phyloP scores from a whole-genome alignment of 2,888 invertebrate genomes.

The Meandrusa payeni region DNA sequence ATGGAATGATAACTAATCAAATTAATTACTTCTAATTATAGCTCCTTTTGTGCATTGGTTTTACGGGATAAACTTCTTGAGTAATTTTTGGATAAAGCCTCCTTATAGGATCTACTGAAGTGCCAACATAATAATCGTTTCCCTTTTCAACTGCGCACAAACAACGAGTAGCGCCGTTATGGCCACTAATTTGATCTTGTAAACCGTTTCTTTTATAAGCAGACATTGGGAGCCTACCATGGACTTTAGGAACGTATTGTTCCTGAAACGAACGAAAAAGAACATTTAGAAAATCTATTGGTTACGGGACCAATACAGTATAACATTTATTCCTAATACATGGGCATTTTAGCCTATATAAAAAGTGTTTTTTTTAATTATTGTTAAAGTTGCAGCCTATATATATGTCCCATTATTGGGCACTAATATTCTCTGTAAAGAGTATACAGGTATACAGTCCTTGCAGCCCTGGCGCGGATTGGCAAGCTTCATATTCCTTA shows the following conservation, averaged over 20 bases:
- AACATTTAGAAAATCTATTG: conserved; percentile 29
- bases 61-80: conserved; percentile 53
- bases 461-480: too few species aligned
- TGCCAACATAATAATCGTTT: conserved; percentile 43
- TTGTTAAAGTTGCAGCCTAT: too few species aligned
- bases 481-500: too few species aligned
- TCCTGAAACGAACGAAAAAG: conserved; percentile 67
- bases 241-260: conserved; percentile 67
- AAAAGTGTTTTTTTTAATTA: too few species aligned
- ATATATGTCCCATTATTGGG: too few species aligned
- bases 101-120: conserved; percentile 53
- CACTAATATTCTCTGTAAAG: too few species aligned
- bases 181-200: conserved; percentile 69
- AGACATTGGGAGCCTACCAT: conserved; percentile 62
- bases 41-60: conserved; percentile 47
- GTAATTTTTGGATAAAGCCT: conserved; percentile 53
- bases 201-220: conserved; percentile 66
- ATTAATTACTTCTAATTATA: conserved; percentile 3
- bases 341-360: too few species aligned
- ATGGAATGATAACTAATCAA: too few species aligned
- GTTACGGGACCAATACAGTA: conserved; percentile 34
- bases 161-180: conserved; percentile 61
- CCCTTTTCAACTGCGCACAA: conserved; percentile 46
- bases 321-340: conserved; percentile 1
- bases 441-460: too few species aligned